Base-by-base conservation (phyloP, 2,888 invertebrate genomes). In the Ectropis crepuscularia region DNA sequence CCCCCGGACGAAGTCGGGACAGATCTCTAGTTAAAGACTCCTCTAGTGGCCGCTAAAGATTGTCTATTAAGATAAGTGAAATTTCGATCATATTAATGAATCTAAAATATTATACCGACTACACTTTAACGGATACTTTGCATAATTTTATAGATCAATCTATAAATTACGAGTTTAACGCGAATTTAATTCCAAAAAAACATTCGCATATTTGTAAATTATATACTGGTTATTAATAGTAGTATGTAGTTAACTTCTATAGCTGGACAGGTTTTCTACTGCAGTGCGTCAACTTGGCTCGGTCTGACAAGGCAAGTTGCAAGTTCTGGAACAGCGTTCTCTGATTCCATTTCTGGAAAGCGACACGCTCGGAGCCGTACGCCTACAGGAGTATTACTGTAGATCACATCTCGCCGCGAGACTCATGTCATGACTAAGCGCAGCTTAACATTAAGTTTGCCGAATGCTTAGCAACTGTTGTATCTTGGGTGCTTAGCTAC, bases 301-400 rank as follows among this genome's bases (percentile, higher is more conserved):
- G 61, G 39, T 67, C 73, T 73, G 76, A 82, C 81, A 81, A 84
- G 83, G 79, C 81, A 83, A 80, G 75, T 78, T 81, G 79, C 81
- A 83, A 80, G 75, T 78, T 81, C 81, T 83, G 81, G 76, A 83
- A 80, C 77, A 78, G 79, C 77, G 79, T 73, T 78, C 76, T 77
- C 80, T 71, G 77, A 76, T 81, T 83, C 84, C 87, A 84, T 86
- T 86, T 86, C 85, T 86, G 84, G 83, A 85, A 83, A 77, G 76
- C 75, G 76, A 82, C 79, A 79, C 79, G 74, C 77, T 77, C 74
- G 74, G 74, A 76, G 46, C 11, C 46, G 46, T 51, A 82, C 84
- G 83, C 86, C 87, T 82, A 84, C 88, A 73, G 79, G 76, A 83
- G 81, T 83, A 82, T 78, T 81, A 79, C 81, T 82, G 81, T 86